Conservation (phyloP, 2,888 invertebrate genomes). For the Isoperla grammatica region DNA sequence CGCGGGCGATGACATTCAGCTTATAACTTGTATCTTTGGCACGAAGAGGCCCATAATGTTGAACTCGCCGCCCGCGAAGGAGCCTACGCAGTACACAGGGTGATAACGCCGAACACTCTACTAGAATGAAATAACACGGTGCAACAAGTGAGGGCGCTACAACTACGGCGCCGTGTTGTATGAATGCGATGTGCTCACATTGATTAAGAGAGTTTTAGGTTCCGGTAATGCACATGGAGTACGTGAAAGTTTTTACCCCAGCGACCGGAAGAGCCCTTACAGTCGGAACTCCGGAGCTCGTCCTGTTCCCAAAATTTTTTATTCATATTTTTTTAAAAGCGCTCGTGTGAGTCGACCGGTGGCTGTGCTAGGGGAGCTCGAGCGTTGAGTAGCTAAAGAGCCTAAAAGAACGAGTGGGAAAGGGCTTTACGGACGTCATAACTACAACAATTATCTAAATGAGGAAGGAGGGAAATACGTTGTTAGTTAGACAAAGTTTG, state of each 20-base stretch:
- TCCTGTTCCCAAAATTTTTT: slow-evolving; percentile 18
- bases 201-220: neutral
- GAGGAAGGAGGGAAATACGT: too few species aligned
- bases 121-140: slow-evolving; percentile 1
- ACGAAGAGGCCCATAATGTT: slow-evolving; percentile 40
- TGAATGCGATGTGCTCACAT: neutral
- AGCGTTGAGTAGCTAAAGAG: too few species aligned
- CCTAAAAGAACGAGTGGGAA: too few species aligned
- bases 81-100: neutral
- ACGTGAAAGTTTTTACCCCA: slow-evolving; percentile 11
- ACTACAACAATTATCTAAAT: too few species aligned
- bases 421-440: too few species aligned
- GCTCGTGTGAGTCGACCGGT: neutral
- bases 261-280: slow-evolving; percentile 9
- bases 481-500: too few species aligned
- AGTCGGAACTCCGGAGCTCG: slow-evolving; percentile 22
- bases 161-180: neutral
- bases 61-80: neutral
- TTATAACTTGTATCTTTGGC: slow-evolving; percentile 42
- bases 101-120: neutral
- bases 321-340: slow-evolving; percentile 18
- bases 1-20: slow-evolving; percentile 39
- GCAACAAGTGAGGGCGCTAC: slow-evolving; percentile 8
- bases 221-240: slow-evolving; percentile 4
- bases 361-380: too few species aligned